Conservation (phyloP, 2,888 invertebrate species). For the Junonia oenone region DNA sequence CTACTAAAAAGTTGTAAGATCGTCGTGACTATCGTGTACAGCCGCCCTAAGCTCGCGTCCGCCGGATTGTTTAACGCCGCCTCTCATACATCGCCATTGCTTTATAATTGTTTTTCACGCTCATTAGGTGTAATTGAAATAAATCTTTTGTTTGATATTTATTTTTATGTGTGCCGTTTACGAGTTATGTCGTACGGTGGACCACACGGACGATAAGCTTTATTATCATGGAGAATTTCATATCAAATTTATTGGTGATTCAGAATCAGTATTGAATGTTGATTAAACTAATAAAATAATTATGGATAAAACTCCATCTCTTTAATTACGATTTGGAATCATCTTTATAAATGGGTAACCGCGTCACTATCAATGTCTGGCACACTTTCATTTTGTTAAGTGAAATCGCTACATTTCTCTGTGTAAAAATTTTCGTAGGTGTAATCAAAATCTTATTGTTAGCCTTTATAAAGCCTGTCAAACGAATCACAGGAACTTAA, state of each 20-base stretch:
- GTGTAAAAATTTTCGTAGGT: too few species aligned
- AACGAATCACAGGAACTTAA: too few species aligned
- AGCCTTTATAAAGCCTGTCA: too few species aligned
- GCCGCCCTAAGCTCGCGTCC: constrained; percentile 23
- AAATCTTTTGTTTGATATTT: constrained; percentile 63
- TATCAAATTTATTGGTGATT: not conserved
- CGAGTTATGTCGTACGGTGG: constrained; percentile 20
- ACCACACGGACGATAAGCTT: constrained; percentile 20
- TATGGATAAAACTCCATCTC: not conserved
- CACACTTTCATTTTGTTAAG: too few species aligned
- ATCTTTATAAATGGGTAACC: too few species aligned
- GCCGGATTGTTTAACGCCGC: constrained; percentile 52
- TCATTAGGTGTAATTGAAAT: constrained; percentile 69
- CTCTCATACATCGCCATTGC: constrained; percentile 50
- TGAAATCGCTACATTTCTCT: too few species aligned
- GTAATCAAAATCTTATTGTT: too few species aligned
- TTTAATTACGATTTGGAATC: too few species aligned
- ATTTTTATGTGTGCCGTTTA: constrained; percentile 38
- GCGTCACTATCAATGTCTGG: too few species aligned
- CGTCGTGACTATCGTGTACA: constrained; percentile 13
- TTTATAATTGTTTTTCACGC: constrained; percentile 76
- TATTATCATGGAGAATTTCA: not conserved
- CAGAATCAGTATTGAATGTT: not conserved
- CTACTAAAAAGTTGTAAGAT: not conserved
- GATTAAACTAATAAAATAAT: not conserved